Conservation (phyloP, 2,113 vertebrate genomes). For the Carollia perspicillata region DNA sequence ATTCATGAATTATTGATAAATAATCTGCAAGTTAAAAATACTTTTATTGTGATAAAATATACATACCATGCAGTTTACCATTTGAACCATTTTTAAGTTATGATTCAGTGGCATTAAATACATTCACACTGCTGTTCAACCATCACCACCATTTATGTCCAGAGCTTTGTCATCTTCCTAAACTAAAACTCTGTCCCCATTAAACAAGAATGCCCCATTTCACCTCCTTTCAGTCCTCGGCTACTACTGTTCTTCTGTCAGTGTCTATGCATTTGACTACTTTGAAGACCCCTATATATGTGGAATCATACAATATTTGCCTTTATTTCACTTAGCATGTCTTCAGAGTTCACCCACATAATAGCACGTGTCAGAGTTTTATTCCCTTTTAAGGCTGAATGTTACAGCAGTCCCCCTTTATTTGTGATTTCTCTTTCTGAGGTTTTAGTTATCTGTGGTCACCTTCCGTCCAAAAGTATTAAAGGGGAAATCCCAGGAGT, state of each 20-base stretch:
- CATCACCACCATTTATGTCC: not conserved
- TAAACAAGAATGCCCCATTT: not conserved
- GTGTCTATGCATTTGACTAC: not conserved
- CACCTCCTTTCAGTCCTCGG: not conserved
- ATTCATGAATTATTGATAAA: constrained; percentile 1
- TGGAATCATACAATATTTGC: not conserved
- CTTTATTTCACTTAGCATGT: not conserved
- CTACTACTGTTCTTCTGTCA: not conserved
- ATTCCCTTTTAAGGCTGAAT: not conserved
- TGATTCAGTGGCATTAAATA: not conserved
- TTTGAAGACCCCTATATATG: not conserved
- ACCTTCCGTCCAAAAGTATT: not conserved
- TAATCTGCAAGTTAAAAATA: not conserved
- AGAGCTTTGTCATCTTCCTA: not conserved
- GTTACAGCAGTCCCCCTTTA: not conserved
- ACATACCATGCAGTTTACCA: not conserved
- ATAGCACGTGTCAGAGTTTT: not conserved
- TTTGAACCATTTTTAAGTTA: not conserved
- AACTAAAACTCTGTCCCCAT: not conserved
- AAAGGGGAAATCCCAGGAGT: not conserved
- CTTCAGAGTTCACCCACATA: not conserved
- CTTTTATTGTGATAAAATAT: not conserved
- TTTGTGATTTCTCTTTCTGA: not conserved
- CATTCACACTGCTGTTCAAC: not conserved
- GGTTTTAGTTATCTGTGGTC: not conserved